Percentiles rank a stretch among this genome's conserved stretches.
phyloP scores from a whole-genome alignment of 2,113 vertebrate species.

The Oenanthe melanoleuca region DNA sequence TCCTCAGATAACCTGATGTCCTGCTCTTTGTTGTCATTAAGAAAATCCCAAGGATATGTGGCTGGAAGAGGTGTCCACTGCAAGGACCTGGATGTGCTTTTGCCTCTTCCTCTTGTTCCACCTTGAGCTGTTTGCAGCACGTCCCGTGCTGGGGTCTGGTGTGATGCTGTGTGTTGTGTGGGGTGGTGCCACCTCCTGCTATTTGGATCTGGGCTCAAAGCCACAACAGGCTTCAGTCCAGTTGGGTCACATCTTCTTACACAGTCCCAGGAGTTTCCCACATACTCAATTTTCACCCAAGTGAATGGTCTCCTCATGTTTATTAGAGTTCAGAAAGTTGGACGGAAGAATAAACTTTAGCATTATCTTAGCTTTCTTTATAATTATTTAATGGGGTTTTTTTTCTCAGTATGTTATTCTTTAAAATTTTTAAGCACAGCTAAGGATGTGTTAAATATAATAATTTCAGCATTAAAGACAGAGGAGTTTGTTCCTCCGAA shows the following conservation, averaged over 20 bases:
- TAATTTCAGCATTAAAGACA: neutral
- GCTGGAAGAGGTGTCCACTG: neutral
- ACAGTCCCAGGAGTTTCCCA: fast-evolving
- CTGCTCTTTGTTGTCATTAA: neutral
- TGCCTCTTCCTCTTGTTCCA: neutral
- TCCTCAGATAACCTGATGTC: neutral
- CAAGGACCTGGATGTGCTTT: neutral
- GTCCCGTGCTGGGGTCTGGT: neutral
- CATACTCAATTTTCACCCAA: neutral
- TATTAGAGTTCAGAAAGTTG: neutral
- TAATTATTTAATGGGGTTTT: neutral
- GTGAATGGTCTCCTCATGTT: neutral
- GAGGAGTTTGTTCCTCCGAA: neutral
- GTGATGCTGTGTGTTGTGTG: neutral
- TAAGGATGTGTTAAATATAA: neutral
- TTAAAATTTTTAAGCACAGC: neutral
- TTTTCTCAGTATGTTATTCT: neutral
- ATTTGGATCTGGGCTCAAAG: neutral
- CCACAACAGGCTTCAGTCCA: neutral
- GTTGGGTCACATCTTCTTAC: neutral
- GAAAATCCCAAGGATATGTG: neutral
- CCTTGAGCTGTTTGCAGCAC: neutral
- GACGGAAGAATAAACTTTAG: neutral
- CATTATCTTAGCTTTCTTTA: neutral
- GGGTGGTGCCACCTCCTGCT: neutral